phyloP scores from a whole-genome alignment of 2,797 vertebrate species.

The Leptoclinus maculatus region DNA sequence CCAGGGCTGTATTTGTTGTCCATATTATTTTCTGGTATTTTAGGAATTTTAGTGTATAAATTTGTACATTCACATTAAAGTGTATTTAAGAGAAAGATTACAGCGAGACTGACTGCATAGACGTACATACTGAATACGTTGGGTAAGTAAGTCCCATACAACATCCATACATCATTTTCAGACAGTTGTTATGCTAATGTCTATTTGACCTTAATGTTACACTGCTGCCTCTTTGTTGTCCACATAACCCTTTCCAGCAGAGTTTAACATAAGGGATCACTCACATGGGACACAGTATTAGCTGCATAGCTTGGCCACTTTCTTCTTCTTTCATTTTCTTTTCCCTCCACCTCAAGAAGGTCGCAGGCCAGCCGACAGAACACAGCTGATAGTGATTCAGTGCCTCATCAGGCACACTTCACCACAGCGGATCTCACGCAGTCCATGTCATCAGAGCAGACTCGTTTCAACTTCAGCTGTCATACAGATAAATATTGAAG shows the following conservation, averaged over 20 bases:
- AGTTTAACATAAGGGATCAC: background rate
- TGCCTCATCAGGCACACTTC: background rate
- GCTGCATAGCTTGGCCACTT: background rate
- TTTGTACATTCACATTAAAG: background rate
- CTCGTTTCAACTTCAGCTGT: slow-evolving; percentile 13
- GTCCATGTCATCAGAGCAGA: slow-evolving; percentile 1
- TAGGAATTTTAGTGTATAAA: background rate
- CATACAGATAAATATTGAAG: slow-evolving; percentile 15
- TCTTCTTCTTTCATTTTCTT: background rate
- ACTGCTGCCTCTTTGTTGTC: background rate
- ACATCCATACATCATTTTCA: background rate
- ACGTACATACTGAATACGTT: background rate
- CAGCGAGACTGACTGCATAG: background rate
- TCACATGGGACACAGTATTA: background rate
- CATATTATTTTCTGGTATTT: background rate
- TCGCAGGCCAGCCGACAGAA: slow-evolving; percentile 1
- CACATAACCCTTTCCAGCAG: background rate
- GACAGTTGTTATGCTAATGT: background rate
- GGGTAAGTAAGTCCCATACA: background rate
- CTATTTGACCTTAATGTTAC: background rate
- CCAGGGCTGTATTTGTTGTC: background rate
- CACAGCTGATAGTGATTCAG: slow-evolving; percentile 1
- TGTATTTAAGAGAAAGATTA: background rate
- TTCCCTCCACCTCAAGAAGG: background rate
- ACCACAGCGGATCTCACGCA: background rate